phyloP scores from a whole-genome alignment of 2,113 vertebrate species.

The Craseonycteris thonglongyai region DNA sequence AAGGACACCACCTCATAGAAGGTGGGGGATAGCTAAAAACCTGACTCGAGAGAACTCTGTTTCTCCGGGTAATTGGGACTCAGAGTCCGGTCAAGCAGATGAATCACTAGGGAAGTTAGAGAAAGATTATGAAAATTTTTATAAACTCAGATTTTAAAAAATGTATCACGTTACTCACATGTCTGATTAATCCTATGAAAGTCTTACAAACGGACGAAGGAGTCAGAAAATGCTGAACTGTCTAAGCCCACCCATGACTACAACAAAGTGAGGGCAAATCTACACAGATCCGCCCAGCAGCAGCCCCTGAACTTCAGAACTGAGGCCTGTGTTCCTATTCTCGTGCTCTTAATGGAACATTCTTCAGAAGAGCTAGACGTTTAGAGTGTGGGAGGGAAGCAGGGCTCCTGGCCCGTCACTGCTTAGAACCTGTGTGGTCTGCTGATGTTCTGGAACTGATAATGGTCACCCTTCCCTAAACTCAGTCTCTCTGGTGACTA shows the following conservation, averaged over 20 bases:
- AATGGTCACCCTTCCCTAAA: neutral
- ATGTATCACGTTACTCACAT: neutral
- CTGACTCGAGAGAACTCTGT: neutral
- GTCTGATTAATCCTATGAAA: neutral
- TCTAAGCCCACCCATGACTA: neutral
- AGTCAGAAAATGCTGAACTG: neutral
- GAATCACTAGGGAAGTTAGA: neutral
- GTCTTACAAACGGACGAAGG: neutral
- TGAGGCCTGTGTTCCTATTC: neutral
- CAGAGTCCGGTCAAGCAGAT: neutral
- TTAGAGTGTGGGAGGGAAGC: neutral
- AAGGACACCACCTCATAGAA: neutral
- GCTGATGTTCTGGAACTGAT: neutral
- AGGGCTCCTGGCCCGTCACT: neutral
- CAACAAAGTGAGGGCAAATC: neutral
- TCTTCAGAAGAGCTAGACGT: neutral
- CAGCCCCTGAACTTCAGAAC: neutral
- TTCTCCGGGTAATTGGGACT: neutral
- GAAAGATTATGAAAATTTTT: neutral
- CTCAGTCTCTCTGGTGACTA: neutral
- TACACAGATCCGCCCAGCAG: neutral
- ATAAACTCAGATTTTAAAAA: neutral
- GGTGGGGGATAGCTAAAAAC: neutral
- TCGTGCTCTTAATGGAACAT: neutral
- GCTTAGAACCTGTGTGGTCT: neutral